Conservation (phyloP, 2,888 invertebrate genomes). For the Scaptomyza caliginosa region DNA sequence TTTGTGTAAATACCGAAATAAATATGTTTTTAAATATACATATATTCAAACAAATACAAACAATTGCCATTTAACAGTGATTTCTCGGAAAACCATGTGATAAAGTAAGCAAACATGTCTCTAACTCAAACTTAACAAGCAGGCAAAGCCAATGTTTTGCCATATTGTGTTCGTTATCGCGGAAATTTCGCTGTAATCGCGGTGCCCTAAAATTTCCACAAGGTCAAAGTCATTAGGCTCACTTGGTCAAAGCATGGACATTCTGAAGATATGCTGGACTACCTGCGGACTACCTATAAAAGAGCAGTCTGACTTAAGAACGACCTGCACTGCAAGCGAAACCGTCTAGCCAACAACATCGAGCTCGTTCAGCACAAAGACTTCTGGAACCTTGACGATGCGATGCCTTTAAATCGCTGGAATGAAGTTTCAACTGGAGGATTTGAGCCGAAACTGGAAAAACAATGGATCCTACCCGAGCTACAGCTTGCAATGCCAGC, state of each 20-base stretch:
- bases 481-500: slow-evolving; percentile 59
- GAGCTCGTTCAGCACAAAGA: slow-evolving; percentile 8
- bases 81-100: slow-evolving; percentile 17
- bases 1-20: background rate
- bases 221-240: slow-evolving; percentile 52
- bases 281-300: slow-evolving; percentile 64
- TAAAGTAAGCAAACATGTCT: background rate
- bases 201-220: slow-evolving; percentile 29
- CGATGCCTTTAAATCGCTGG: background rate
- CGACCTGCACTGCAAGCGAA: slow-evolving; percentile 63
- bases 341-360: slow-evolving; percentile 48
- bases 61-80: too few species aligned
- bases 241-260: too few species aligned
- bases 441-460: background rate
- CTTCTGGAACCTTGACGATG: background rate
- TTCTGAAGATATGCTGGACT: slow-evolving; percentile 11
- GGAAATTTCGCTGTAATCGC: slow-evolving; percentile 11
- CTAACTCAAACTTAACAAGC: slow-evolving; percentile 6
- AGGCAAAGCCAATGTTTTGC: slow-evolving; percentile 8
- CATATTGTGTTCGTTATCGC: slow-evolving; percentile 17
- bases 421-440: background rate
- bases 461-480: background rate
- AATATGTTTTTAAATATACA: slow-evolving; percentile 2
- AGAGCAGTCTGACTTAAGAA: slow-evolving; percentile 17
- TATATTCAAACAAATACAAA: background rate